Evolutionary conservation across 2,113 vertebrate genomes (phyloP).

Genomic region (Scartelaos histophorus): DNA sequence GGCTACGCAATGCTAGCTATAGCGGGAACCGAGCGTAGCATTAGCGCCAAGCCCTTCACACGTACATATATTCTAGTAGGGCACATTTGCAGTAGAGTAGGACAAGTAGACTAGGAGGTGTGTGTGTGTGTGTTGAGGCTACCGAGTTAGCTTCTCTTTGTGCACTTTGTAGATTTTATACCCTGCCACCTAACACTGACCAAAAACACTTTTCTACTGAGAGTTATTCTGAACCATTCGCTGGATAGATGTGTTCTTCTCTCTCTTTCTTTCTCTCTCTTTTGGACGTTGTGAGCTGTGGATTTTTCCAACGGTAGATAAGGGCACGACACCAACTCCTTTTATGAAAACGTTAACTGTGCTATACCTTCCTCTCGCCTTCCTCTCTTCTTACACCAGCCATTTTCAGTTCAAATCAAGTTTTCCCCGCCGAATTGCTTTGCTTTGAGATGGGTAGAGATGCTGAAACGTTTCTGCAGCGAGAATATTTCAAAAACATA

Average conservation of each 20-base stretch:
- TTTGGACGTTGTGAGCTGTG: slow-evolving; percentile 55
- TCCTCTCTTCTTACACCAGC: slow-evolving; percentile 19
- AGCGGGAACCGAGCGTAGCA: background rate
- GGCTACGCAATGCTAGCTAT: background rate
- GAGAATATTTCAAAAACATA: background rate
- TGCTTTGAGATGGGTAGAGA: background rate
- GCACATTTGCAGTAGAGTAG: slow-evolving; percentile 61
- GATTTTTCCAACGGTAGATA: slow-evolving; percentile 45
- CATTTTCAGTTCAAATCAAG: slow-evolving; percentile 1
- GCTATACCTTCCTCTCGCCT: slow-evolving; percentile 25
- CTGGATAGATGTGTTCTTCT: slow-evolving; percentile 62
- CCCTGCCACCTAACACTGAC: slow-evolving; percentile 72
- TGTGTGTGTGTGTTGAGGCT: slow-evolving; percentile 64
- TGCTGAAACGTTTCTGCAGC: background rate
- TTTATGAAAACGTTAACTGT: slow-evolving; percentile 21
- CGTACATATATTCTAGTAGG: slow-evolving; percentile 7
- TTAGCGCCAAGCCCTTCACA: slow-evolving; percentile 1
- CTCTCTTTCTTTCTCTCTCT: slow-evolving; percentile 21
- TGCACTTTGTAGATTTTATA: slow-evolving; percentile 80
- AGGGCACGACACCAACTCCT: slow-evolving; percentile 41
- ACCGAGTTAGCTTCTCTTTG: slow-evolving; percentile 62
- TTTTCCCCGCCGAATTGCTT: slow-evolving; percentile 22
- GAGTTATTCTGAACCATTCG: slow-evolving; percentile 61
- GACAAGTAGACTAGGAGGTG: slow-evolving; percentile 58
- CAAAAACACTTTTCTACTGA: slow-evolving; percentile 73